Percentiles rank a stretch among this genome's conserved stretches.
These are phyloP conservation scores for Campylorhamphus procurvoides DNA, from an alignment of 2,113 vertebrate species.

Conservation along the genomic window DNA sequence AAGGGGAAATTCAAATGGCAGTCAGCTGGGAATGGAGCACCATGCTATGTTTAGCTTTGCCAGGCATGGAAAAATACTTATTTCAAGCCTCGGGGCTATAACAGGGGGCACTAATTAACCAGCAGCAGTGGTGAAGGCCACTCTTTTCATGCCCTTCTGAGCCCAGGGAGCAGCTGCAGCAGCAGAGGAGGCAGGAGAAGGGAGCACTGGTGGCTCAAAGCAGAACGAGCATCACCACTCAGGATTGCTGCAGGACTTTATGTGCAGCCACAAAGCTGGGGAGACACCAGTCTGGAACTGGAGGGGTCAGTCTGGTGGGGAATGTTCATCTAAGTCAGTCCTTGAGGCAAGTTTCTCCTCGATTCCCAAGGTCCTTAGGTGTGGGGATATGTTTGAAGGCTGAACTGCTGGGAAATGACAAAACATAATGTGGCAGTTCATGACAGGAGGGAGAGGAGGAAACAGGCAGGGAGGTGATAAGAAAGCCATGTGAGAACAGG, in stretches of 20 bases:
- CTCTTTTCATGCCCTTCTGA: neutral
- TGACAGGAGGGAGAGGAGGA: neutral
- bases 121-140: neutral
- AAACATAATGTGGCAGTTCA: neutral
- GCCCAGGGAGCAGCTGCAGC: neutral
- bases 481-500: neutral
- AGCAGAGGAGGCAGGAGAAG: neutral
- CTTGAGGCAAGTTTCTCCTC: too few species aligned
- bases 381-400: neutral
- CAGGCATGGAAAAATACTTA: conserved; percentile 54
- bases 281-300: neutral
- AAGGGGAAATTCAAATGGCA: conserved; percentile 8
- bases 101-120: conserved; percentile 20
- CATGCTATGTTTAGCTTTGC: conserved; percentile 43
- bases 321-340: neutral
- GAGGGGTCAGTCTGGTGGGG: neutral
- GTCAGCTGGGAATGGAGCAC: conserved; percentile 30
- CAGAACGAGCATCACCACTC: neutral
- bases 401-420: neutral
- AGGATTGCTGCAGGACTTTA: neutral
- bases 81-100: conserved; percentile 34
- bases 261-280: neutral
- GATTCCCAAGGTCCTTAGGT: too few species aligned
- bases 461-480: neutral
- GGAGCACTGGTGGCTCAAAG: neutral